Evolutionary conservation across 2,797 vertebrate species (phyloP).

Genomic region (Hemitrygon akajei): DNA sequence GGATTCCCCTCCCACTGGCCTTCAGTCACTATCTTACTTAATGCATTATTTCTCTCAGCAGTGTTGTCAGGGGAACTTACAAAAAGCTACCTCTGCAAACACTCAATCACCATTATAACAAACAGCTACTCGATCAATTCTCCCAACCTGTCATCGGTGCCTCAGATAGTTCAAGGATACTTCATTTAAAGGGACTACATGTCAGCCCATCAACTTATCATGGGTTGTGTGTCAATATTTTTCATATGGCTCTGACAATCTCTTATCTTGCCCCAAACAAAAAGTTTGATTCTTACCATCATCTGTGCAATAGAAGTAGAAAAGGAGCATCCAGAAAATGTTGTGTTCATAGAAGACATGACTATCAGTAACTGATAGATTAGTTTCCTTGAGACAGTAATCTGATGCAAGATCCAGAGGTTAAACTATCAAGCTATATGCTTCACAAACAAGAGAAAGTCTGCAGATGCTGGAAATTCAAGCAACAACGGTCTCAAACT

Average conservation of each 20-base stretch:
- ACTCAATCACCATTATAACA: not conserved
- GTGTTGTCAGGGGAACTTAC: not conserved
- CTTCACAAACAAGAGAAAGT: too few relatives aligned
- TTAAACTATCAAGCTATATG: not conserved
- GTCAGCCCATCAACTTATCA: not conserved
- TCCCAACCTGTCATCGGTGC: not conserved
- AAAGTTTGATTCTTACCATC: not conserved
- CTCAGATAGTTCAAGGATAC: not conserved
- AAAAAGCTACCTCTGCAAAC: not conserved
- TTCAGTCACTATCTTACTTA: not conserved
- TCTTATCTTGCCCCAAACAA: not conserved
- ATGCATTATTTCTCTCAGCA: not conserved
- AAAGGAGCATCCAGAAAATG: not conserved
- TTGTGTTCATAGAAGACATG: not conserved
- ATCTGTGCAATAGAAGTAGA: not conserved
- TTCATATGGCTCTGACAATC: not conserved
- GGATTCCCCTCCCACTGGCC: not conserved
- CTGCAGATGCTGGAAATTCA: too few relatives aligned
- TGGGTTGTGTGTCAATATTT: not conserved
- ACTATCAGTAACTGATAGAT: not conserved
- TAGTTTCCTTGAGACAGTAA: not conserved
- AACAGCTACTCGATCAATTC: not conserved
- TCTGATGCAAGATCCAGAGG: not conserved
- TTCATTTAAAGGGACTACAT: not conserved
- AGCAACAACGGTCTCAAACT: too few relatives aligned